phyloP scores from a whole-genome alignment of 2,113 vertebrate species.

The Maccullochella peelii region DNA sequence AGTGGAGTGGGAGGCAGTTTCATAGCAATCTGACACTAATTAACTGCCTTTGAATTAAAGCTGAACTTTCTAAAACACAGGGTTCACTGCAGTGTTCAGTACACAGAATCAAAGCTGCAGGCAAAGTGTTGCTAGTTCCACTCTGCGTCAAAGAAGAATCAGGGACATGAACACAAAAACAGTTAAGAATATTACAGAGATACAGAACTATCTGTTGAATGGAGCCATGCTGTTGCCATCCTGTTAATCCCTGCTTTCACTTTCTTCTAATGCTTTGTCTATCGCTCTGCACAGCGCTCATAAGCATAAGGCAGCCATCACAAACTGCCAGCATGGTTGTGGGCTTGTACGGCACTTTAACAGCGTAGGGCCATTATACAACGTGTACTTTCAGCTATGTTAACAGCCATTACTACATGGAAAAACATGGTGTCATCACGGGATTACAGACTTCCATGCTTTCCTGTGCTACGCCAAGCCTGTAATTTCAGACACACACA shows the following conservation, averaged over 20 bases:
- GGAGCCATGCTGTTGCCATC: not conserved
- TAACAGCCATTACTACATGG: slow-evolving; percentile 83
- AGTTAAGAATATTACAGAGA: not conserved
- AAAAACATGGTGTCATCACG: slow-evolving; percentile 81
- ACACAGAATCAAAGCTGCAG: slow-evolving; percentile 8
- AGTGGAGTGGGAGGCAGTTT: slow-evolving; percentile 28
- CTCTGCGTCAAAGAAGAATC: no score
- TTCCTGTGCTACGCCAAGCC: slow-evolving; percentile 69
- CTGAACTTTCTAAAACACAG: slow-evolving; percentile 23
- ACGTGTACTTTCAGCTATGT: slow-evolving; percentile 76
- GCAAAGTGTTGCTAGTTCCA: not conserved
- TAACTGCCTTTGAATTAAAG: slow-evolving; percentile 44
- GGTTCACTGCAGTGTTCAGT: not conserved
- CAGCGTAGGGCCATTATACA: slow-evolving; percentile 68
- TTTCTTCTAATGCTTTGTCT: slow-evolving; percentile 15
- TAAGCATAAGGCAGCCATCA: slow-evolving; percentile 14
- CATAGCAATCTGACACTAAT: slow-evolving; percentile 44
- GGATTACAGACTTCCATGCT: slow-evolving; percentile 81
- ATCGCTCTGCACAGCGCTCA: not conserved
- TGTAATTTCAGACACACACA: slow-evolving; percentile 73
- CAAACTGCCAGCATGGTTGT: slow-evolving; percentile 19
- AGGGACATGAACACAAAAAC: not conserved
- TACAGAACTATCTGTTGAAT: not conserved
- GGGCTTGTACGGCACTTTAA: slow-evolving; percentile 28
- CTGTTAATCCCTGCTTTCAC: slow-evolving; percentile 16